phyloP scores from a whole-genome alignment of 1,140 invertebrate genomes.

The Hormaphis cornu region DNA sequence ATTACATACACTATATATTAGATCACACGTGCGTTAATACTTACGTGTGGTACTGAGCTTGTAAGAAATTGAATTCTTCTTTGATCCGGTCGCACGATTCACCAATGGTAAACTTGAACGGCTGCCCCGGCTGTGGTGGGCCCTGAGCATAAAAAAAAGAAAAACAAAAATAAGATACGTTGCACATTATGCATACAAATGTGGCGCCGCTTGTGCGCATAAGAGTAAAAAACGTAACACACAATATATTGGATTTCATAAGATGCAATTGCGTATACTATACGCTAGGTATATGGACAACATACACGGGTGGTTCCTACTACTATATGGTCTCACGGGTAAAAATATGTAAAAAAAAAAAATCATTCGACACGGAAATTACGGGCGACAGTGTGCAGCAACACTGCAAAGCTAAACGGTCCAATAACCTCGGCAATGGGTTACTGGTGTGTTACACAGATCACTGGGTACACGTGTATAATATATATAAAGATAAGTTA shows the following conservation, averaged over 20 bases:
- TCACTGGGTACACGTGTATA: neutral
- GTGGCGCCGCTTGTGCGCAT: neutral
- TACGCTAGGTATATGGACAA: neutral
- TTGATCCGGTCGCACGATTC: conserved; percentile 97
- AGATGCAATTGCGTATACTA: neutral
- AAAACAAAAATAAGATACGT: conserved; percentile 1
- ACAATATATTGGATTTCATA: conserved; percentile 4
- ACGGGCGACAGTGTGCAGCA: neutral
- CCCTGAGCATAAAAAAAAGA: conserved; percentile 52
- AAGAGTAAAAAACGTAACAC: neutral
- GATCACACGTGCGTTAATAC: conserved; percentile 43
- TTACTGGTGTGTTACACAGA: neutral
- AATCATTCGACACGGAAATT: conserved; percentile 28
- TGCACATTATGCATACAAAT: neutral
- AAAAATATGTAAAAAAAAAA: neutral
- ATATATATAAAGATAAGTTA: neutral
- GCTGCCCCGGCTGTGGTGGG: conserved; percentile 75
- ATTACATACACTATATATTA: neutral
- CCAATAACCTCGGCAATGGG: conserved; percentile 9
- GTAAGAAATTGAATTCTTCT: conserved; percentile 97
- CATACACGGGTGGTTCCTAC: neutral
- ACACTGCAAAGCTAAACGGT: conserved; percentile 29
- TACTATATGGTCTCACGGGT: too few relatives aligned
- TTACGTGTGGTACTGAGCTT: conserved; percentile 98
- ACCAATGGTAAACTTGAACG: conserved; percentile 91